Evolutionary conservation across 2,888 invertebrate species (phyloP).

Genomic region (Stenichneumon culpator): DNA sequence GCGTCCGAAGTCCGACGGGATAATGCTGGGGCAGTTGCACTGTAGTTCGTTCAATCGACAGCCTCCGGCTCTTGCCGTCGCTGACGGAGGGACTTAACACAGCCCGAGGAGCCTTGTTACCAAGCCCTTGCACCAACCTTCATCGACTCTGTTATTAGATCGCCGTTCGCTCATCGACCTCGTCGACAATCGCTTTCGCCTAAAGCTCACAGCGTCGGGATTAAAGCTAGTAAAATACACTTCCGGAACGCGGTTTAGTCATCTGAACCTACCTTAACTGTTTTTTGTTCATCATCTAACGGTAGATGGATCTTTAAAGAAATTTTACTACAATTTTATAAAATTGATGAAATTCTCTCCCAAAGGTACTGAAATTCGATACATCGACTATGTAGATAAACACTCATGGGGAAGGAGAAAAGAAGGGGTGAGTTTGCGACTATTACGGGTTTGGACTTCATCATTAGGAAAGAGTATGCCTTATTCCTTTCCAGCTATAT

Average conservation of each 20-base stretch:
- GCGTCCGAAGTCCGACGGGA: constrained; percentile 29
- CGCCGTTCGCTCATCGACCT: constrained; percentile 1
- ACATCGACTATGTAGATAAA: not conserved
- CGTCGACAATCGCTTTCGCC: not conserved
- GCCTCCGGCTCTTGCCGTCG: constrained; percentile 37
- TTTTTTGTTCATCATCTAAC: not conserved
- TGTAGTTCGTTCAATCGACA: constrained; percentile 18
- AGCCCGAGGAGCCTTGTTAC: constrained; percentile 3
- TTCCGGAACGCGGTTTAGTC: not conserved
- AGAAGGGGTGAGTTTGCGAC: not conserved
- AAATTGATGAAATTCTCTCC: not conserved
- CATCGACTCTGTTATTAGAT: constrained; percentile 20
- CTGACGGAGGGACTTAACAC: constrained; percentile 28
- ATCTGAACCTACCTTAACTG: not conserved
- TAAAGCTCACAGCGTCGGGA: constrained; percentile 1
- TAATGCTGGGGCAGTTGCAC: constrained; percentile 27
- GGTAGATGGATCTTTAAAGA: not conserved
- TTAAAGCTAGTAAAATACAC: not conserved
- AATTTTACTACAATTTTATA: not conserved
- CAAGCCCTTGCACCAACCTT: not conserved
- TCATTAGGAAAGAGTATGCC: not conserved
- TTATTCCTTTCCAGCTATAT: not conserved
- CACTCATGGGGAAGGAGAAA: not conserved
- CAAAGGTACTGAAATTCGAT: not conserved
- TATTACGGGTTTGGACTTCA: not conserved